phyloP scores from a whole-genome alignment of 2,113 vertebrate species.

The Bubalus kerabau region DNA sequence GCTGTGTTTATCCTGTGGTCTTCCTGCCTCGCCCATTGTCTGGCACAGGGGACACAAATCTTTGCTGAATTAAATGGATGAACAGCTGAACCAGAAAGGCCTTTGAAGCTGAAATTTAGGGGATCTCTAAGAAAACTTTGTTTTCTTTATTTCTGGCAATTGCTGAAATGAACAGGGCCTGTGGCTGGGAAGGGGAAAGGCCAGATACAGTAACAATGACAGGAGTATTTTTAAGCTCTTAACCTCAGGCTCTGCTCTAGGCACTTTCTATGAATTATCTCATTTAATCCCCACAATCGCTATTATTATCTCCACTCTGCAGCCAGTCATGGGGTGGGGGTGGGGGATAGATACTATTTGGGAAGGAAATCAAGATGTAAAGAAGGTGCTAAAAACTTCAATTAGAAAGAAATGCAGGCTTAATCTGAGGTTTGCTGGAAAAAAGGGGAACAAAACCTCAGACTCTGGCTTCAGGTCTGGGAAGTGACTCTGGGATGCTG shows the following conservation, averaged over 20 bases:
- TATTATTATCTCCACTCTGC: background rate
- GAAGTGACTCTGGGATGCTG: background rate
- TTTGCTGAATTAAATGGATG: background rate
- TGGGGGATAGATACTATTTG: background rate
- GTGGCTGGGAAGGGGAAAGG: background rate
- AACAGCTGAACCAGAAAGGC: background rate
- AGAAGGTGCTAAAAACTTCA: background rate
- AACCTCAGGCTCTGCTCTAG: background rate
- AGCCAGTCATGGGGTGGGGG: background rate
- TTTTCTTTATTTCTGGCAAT: background rate
- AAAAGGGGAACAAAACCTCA: background rate
- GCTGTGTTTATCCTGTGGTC: background rate
- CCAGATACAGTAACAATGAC: background rate
- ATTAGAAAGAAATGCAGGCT: background rate
- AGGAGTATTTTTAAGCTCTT: background rate
- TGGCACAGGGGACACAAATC: background rate
- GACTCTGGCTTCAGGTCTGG: background rate
- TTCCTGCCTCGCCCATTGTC: background rate
- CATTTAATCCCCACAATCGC: background rate
- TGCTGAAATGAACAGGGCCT: background rate
- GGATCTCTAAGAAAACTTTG: background rate
- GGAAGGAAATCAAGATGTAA: background rate
- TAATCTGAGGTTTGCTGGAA: background rate
- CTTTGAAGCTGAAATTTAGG: background rate
- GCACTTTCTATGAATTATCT: background rate